Conservation (phyloP, 2,113 vertebrate genomes). For the Dipodomys stephensi region DNA sequence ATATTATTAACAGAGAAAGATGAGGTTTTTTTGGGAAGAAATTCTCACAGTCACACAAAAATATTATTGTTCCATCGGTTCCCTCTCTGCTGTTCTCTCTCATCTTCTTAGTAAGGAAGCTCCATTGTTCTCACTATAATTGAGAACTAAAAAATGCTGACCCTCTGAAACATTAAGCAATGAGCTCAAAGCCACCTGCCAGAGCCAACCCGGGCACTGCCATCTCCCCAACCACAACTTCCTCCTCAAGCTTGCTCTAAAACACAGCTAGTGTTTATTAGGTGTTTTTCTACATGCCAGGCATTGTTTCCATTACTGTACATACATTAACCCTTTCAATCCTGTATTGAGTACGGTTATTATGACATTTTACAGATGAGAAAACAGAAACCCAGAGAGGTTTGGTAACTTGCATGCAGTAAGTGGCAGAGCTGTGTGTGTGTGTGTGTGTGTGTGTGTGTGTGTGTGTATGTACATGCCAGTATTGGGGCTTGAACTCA, state of each 20-base stretch:
- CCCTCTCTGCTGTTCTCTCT: neutral
- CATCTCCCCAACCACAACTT: neutral
- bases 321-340: neutral
- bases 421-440: neutral
- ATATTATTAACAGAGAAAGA: neutral
- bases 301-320: neutral
- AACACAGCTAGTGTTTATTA: neutral
- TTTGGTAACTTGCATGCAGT: neutral
- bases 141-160: conserved; percentile 35
- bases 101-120: neutral
- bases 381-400: neutral
- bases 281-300: neutral
- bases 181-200: neutral
- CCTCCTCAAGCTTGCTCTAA: neutral
- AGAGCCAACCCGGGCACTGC: neutral
- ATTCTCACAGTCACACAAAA: neutral
- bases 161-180: neutral
- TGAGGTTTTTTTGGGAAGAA: neutral
- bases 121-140: conserved; percentile 37
- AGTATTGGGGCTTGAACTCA: no score
- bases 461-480: no score
- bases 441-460: no score
- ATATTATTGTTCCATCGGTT: neutral
- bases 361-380: neutral
- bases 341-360: neutral